Conservation (phyloP, 2,113 vertebrate species). For the Scolopax mira region DNA sequence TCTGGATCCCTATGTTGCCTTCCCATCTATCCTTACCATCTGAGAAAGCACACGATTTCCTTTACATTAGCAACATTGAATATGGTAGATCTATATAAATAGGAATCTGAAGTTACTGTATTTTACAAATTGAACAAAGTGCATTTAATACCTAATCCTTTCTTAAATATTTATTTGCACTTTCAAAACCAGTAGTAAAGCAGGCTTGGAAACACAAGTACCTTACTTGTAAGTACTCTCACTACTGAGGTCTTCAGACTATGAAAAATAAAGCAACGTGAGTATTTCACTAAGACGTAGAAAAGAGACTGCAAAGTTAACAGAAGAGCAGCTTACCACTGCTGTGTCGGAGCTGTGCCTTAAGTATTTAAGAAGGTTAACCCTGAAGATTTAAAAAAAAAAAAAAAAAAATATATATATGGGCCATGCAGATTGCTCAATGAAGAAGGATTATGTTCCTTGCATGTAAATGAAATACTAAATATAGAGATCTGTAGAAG, state of each 20-base stretch:
- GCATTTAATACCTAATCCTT: neutral
- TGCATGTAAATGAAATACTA: neutral
- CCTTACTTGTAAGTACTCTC: neutral
- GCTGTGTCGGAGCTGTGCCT: neutral
- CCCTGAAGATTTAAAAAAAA: neutral
- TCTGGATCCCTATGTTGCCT: neutral
- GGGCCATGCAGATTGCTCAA: neutral
- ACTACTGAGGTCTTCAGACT: neutral
- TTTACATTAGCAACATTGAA: neutral
- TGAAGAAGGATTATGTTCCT: neutral
- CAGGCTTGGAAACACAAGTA: neutral
- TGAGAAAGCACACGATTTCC: neutral
- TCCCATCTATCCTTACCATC: neutral
- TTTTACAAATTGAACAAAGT: neutral
- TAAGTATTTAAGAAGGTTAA: neutral
- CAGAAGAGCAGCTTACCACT: neutral
- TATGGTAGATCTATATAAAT: neutral
- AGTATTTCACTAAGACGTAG: neutral
- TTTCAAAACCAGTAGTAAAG: neutral
- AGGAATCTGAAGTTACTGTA: neutral
- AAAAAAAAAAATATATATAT: neutral
- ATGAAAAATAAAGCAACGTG: neutral
- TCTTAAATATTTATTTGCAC: neutral
- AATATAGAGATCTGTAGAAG: neutral
- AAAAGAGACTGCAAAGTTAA: neutral